Percentiles rank a stretch among this genome's conserved stretches.
Conservation (phyloP, 2,113 vertebrate genomes). For the Manacus vitellinus region DNA sequence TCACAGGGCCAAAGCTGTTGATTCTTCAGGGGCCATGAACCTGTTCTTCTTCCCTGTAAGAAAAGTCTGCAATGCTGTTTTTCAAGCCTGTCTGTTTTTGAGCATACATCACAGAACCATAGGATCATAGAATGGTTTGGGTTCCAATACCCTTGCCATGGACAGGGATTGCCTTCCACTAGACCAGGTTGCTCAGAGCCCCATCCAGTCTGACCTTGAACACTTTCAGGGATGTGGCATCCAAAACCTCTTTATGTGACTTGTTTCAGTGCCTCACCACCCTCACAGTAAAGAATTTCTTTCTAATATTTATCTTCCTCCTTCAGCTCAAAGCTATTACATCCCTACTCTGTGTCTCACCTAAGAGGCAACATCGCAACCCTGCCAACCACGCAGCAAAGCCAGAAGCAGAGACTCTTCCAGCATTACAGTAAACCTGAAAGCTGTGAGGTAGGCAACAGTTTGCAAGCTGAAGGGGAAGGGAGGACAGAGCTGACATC, state of each 20-base stretch:
- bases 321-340: not conserved
- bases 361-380: not conserved
- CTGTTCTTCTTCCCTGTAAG: rapidly evolving
- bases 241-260: not conserved
- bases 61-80: not conserved
- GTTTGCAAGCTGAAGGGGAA: not conserved
- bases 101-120: not conserved
- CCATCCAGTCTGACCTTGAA: not conserved
- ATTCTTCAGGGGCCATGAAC: not conserved
- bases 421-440: not conserved
- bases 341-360: not conserved
- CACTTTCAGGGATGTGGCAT: not conserved
- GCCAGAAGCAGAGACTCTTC: constrained; percentile 26
- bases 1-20: not conserved
- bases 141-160: not conserved
- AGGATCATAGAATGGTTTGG: not conserved
- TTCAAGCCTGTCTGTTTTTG: not conserved
- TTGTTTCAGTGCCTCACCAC: not conserved
- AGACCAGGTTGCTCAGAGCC: not conserved
- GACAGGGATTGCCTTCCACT: not conserved
- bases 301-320: not conserved
- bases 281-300: not conserved
- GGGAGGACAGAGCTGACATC: not conserved
- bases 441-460: not conserved
- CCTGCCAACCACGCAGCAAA: not conserved